phyloP scores from a whole-genome alignment of 1,140 invertebrate genomes.

The Heliconius eleuchia region DNA sequence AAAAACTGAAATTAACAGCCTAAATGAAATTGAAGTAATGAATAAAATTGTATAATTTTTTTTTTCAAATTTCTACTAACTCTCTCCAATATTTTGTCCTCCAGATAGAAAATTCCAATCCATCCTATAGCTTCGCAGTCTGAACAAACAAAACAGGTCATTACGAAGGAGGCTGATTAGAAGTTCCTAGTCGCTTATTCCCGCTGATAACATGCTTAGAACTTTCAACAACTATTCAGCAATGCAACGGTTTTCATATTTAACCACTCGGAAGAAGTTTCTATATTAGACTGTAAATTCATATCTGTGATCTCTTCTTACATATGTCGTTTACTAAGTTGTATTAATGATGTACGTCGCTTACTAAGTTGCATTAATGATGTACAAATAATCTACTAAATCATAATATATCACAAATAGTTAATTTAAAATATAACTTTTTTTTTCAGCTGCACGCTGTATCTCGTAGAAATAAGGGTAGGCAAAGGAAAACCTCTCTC shows the following conservation, averaged over 20 bases:
- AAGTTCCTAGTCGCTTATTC: constrained; percentile 19
- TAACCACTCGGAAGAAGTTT: constrained; percentile 12
- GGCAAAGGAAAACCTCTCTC: neutral
- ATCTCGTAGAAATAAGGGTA: neutral
- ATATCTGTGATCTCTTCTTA: neutral
- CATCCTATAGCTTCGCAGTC: neutral
- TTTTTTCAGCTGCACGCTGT: neutral
- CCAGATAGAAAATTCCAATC: neutral
- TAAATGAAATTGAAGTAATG: too few relatives aligned
- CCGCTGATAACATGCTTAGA: constrained; percentile 21
- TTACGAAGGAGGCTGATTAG: constrained; percentile 27
- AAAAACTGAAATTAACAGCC: too few relatives aligned
- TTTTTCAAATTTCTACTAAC: too few relatives aligned
- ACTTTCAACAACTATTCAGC: constrained; percentile 32
- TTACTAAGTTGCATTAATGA: neutral
- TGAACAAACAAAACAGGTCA: constrained; percentile 22
- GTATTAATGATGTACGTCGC: neutral
- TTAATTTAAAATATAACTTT: too few relatives aligned
- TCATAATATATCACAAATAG: too few relatives aligned
- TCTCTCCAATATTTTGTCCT: neutral
- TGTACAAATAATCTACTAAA: too few relatives aligned
- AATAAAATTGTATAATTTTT: too few relatives aligned
- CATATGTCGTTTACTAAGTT: neutral
- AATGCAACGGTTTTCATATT: constrained; percentile 25
- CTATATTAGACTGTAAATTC: constrained; percentile 2